Evolutionary conservation across 2,113 vertebrate genomes (phyloP).

Genomic region (Pycnonotus jocosus): DNA sequence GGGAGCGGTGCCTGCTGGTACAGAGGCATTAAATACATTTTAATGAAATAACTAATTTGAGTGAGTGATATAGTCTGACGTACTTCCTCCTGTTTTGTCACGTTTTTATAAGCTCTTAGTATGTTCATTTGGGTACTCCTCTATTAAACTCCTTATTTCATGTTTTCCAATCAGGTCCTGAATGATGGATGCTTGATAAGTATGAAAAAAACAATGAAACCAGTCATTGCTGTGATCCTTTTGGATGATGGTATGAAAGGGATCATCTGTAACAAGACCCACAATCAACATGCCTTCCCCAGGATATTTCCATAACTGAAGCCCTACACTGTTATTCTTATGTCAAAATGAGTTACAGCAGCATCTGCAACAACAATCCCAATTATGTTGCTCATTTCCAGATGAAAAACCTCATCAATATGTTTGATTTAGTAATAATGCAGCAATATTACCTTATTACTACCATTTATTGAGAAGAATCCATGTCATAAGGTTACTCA

Average conservation of each 20-base stretch:
- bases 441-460: neutral
- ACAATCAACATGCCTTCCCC: neutral
- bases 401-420: neutral
- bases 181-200: constrained; percentile 59
- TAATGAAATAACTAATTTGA: neutral
- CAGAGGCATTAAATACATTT: neutral
- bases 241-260: constrained; percentile 69
- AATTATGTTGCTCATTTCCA: neutral
- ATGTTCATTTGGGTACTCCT: neutral
- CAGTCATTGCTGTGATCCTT: constrained; percentile 61
- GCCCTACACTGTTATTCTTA: neutral
- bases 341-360: neutral
- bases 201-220: constrained; percentile 10
- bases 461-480: neutral
- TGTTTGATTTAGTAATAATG: neutral
- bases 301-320: neutral
- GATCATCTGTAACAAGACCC: neutral
- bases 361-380: neutral
- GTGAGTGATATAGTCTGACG: accelerated
- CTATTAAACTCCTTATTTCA: neutral
- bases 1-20: neutral
- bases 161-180: constrained; percentile 44
- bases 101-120: neutral
- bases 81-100: neutral
- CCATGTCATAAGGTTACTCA: neutral